These are phyloP conservation scores for Sepiola atlantica DNA, from an alignment of 2,888 invertebrate genomes.

Conservation along the genomic window DNA sequence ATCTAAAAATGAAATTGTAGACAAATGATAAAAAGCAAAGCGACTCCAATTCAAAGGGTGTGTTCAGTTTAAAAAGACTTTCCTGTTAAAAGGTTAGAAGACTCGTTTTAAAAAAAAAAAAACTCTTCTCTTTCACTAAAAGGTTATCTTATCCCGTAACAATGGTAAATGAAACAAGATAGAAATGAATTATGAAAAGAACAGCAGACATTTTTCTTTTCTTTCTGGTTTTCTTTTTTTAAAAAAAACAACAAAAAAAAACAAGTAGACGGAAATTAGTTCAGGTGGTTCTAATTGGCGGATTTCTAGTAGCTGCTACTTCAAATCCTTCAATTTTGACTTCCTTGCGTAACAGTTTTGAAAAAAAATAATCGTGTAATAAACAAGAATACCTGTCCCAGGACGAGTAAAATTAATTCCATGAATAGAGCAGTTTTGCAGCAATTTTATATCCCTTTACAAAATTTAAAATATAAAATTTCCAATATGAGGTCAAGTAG, in stretches of 20 bases:
- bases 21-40: not conserved
- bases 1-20: slow-evolving; percentile 32
- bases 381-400: no score
- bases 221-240: no score
- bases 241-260: no score
- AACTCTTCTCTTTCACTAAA: not conserved
- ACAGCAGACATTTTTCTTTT: not conserved
- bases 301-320: not conserved
- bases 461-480: no score
- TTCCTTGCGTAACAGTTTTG: no score
- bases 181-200: not conserved
- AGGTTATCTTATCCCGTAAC: not conserved
- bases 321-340: not conserved
- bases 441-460: no score
- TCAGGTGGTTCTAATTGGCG: not conserved
- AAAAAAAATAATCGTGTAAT: no score
- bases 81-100: not conserved
- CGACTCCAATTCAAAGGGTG: not conserved
- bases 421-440: no score
- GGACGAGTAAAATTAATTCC: no score
- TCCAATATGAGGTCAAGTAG: no score
- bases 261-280: not conserved
- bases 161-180: not conserved
- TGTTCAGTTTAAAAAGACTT: not conserved
- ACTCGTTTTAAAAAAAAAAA: not conserved